These are phyloP conservation scores for Hippolais icterina DNA, from an alignment of 2,113 vertebrate species.

Conservation along the genomic window DNA sequence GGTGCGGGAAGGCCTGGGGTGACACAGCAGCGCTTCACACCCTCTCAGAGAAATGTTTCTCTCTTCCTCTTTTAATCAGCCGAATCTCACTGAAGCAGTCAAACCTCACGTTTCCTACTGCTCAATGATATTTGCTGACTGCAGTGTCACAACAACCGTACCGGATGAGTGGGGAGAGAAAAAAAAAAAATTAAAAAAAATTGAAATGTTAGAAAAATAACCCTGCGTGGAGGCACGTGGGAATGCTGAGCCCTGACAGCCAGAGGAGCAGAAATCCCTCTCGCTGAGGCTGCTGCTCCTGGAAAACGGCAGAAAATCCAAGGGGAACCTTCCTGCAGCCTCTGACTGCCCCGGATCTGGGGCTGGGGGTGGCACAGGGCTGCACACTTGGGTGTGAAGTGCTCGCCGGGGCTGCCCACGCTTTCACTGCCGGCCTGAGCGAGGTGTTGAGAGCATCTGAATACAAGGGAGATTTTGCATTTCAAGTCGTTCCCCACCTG, in stretches of 20 bases:
- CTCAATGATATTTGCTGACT: slow-evolving; percentile 23
- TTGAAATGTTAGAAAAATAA: slow-evolving; percentile 28
- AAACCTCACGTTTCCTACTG: slow-evolving; percentile 50
- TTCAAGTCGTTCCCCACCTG: neutral
- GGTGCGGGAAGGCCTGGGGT: rapidly evolving
- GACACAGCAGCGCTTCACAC: rapidly evolving
- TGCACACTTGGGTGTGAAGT: neutral
- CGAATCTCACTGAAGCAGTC: neutral
- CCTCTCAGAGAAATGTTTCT: neutral
- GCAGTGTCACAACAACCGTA: slow-evolving; percentile 37
- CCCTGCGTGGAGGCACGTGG: neutral
- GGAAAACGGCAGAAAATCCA: neutral
- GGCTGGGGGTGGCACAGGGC: neutral
- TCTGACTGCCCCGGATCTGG: rapidly evolving
- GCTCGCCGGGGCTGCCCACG: neutral
- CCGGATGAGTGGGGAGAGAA: slow-evolving; percentile 13
- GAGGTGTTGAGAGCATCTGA: neutral
- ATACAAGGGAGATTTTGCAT: neutral
- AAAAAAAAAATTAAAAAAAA: neutral
- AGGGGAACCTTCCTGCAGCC: neutral
- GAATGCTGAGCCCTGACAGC: neutral
- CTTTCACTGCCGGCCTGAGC: neutral
- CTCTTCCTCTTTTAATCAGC: slow-evolving; percentile 11
- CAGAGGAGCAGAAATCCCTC: neutral
- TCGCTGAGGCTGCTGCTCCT: neutral